A percentile compares a stretch with the other conserved stretches of the same genome.
These are phyloP conservation scores for Dasypogon diadema DNA, from an alignment of 2,888 invertebrate genomes.

Conservation along the genomic window DNA sequence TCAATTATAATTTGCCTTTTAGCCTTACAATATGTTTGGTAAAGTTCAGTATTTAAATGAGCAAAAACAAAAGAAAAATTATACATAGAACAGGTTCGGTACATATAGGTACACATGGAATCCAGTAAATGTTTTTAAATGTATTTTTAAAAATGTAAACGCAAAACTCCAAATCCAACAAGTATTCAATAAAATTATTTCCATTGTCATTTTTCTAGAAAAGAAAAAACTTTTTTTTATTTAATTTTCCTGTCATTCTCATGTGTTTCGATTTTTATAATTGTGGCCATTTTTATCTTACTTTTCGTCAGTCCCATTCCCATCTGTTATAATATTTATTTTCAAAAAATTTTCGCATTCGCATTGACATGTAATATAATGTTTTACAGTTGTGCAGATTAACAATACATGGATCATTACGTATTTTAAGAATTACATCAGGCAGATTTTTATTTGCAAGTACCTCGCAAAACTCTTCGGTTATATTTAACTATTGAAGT, in stretches of 20 bases:
- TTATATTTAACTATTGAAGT: no score
- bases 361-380: no score
- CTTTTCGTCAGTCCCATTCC: no score
- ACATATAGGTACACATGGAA: conserved; percentile 3
- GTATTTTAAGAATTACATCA: no score
- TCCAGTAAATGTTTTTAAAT: conserved; percentile 17
- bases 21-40: conserved; percentile 18
- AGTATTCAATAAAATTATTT: conserved; percentile 40
- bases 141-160: conserved; percentile 37
- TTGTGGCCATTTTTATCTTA: no score
- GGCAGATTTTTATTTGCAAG: no score
- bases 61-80: not conserved
- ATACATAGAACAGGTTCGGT: not conserved
- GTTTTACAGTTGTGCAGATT: no score
- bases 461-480: no score
- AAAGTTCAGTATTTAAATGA: not conserved
- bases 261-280: not conserved
- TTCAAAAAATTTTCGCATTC: no score
- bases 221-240: conserved; percentile 15
- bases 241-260: conserved; percentile 22
- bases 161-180: conserved; percentile 18
- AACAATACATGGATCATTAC: no score
- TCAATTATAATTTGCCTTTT: not conserved
- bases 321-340: no score
- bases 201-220: conserved; percentile 40